These are phyloP conservation scores for Brachionus plicatilis DNA, from an alignment of 1,140 invertebrate genomes.

Conservation along the genomic window DNA sequence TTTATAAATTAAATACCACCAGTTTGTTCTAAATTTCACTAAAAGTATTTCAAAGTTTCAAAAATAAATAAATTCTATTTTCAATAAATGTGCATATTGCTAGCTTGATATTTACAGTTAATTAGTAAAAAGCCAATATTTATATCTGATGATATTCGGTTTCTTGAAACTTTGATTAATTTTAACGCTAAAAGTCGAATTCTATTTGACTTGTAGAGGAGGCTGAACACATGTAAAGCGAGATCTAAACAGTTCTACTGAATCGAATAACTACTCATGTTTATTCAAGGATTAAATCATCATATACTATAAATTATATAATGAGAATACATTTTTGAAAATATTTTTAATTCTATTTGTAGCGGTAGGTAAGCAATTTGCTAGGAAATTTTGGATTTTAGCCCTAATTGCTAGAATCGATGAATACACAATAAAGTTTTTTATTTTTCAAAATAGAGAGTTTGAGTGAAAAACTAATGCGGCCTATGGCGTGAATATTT, in stretches of 20 bases:
- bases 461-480: background rate
- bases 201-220: background rate
- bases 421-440: background rate
- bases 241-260: background rate
- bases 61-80: slow-evolving; percentile 1
- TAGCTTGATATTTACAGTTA: slow-evolving; percentile 17
- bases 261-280: background rate
- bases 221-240: background rate
- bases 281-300: background rate
- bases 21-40: background rate
- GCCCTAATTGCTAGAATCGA: background rate
- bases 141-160: slow-evolving; percentile 7
- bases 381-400: background rate
- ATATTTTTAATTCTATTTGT: background rate
- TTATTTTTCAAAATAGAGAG: background rate
- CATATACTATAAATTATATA: background rate
- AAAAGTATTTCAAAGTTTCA: slow-evolving; percentile 8
- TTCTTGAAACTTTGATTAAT: background rate
- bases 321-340: background rate
- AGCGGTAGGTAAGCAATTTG: background rate
- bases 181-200: background rate
- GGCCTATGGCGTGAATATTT: background rate
- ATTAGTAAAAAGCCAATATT: slow-evolving; percentile 7
- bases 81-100: background rate
- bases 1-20: background rate